Conservation (phyloP, 53 echinoderm and acorn worm genomes). For the Echinarachnius parma region DNA sequence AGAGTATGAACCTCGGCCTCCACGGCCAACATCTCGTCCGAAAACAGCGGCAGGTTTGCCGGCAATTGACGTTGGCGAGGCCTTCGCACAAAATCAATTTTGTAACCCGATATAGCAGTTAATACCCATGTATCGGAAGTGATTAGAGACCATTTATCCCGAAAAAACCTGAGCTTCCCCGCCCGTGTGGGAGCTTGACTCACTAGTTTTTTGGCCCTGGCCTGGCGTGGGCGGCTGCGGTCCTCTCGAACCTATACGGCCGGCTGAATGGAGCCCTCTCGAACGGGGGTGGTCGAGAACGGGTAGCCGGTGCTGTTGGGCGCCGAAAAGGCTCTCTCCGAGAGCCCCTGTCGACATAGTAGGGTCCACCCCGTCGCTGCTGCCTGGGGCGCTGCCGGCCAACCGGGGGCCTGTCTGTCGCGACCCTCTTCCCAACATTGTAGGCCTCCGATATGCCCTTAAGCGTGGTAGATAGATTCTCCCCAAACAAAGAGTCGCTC, state of each 20-base stretch:
- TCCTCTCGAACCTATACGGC: background rate
- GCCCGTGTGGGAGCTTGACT: background rate
- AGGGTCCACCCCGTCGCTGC: background rate
- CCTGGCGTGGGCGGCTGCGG: constrained; percentile 1
- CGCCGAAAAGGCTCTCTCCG: constrained; percentile 8
- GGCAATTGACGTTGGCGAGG: constrained; percentile 11
- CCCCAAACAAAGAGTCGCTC: constrained; percentile 10
- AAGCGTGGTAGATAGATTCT: background rate
- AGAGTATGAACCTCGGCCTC: constrained; percentile 15
- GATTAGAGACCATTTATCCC: constrained; percentile 9
- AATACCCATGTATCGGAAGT: constrained; percentile 17
- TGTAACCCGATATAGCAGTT: constrained; percentile 16
- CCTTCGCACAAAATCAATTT: constrained; percentile 19
- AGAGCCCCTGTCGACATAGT: background rate
- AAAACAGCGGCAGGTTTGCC: background rate
- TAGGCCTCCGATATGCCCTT: constrained; percentile 6
- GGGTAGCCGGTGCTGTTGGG: background rate
- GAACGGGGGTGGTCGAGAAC: constrained; percentile 4
- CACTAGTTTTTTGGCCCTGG: background rate
- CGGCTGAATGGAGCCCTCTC: background rate
- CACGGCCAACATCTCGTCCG: background rate
- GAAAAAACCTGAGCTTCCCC: constrained; percentile 5
- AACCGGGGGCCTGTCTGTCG: background rate
- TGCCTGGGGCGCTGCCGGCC: background rate
- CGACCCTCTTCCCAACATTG: constrained; percentile 3